These are phyloP conservation scores for Peromyscus maniculatus DNA, from an alignment of 2,113 vertebrate species.

Conservation along the genomic window DNA sequence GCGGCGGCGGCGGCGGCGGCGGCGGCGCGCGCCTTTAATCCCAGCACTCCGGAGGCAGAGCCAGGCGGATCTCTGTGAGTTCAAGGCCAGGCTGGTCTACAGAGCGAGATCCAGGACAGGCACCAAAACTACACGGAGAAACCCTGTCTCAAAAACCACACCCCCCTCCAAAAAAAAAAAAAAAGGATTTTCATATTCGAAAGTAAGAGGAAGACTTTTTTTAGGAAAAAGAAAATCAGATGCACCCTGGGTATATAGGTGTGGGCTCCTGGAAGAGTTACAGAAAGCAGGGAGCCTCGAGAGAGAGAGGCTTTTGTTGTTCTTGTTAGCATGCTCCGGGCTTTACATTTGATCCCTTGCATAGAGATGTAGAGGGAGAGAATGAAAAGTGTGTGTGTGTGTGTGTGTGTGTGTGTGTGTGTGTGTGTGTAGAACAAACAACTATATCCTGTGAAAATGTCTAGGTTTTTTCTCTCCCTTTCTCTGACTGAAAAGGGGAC, in stretches of 20 bases:
- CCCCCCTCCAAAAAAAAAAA: too few species aligned
- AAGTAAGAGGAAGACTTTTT: not conserved
- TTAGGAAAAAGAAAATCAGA: not conserved
- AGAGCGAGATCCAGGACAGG: too few species aligned
- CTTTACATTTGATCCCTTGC: too few species aligned
- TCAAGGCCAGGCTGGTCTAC: too few species aligned
- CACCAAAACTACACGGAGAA: too few species aligned
- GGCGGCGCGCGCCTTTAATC: too few species aligned
- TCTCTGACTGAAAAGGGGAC: not conserved
- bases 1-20: too few species aligned
- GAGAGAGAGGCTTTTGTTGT: not conserved
- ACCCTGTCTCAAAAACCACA: too few species aligned
- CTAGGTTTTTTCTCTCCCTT: not conserved
- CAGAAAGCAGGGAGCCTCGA: not conserved
- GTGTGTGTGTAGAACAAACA: not conserved
- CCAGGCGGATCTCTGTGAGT: too few species aligned
- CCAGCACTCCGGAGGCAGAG: too few species aligned
- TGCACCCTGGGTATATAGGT: not conserved
- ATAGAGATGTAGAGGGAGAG: not conserved
- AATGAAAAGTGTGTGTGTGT: not conserved
- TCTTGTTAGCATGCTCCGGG: not conserved
- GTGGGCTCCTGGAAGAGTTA: not conserved
- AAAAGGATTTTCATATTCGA: too few species aligned
- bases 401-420: not conserved
- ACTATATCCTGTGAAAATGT: not conserved